These are phyloP conservation scores for Lepidochrysops patricia DNA, from an alignment of 2,888 invertebrate species.

Conservation along the genomic window DNA sequence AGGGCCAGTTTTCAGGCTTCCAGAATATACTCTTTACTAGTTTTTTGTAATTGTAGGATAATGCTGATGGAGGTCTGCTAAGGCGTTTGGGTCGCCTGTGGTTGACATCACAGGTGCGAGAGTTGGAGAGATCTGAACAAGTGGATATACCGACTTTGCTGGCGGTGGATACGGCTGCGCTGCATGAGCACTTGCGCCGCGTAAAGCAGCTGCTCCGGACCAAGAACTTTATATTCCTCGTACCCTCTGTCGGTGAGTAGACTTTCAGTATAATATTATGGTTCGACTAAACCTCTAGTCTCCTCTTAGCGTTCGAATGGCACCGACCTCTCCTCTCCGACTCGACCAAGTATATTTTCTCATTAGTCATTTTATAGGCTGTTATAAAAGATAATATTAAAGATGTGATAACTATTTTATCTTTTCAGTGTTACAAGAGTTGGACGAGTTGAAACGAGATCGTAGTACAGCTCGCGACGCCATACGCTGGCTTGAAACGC, in stretches of 20 bases:
- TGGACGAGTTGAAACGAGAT: constrained; percentile 91
- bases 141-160: constrained; percentile 83
- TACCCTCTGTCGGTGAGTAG: constrained; percentile 90
- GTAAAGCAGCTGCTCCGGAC: constrained; percentile 89
- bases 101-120: constrained; percentile 90
- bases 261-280: no score
- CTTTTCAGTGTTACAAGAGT: constrained; percentile 85
- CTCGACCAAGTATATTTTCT: no score
- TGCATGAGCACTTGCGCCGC: constrained; percentile 83
- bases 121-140: constrained; percentile 83
- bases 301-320: no score
- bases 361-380: no score
- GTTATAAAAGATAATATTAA: no score
- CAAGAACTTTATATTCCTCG: constrained; percentile 88
- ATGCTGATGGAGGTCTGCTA: constrained; percentile 76
- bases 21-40: no score
- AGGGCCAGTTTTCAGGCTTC: no score
- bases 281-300: no score
- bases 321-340: no score
- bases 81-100: constrained; percentile 92
- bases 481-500: constrained; percentile 93
- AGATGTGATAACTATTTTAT: no score
- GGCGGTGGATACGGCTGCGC: constrained; percentile 88
- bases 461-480: constrained; percentile 90
- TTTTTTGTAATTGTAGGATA: constrained; percentile 14